Conservation (phyloP, 2,888 invertebrate genomes). For the Ormyrus nitidulus region DNA sequence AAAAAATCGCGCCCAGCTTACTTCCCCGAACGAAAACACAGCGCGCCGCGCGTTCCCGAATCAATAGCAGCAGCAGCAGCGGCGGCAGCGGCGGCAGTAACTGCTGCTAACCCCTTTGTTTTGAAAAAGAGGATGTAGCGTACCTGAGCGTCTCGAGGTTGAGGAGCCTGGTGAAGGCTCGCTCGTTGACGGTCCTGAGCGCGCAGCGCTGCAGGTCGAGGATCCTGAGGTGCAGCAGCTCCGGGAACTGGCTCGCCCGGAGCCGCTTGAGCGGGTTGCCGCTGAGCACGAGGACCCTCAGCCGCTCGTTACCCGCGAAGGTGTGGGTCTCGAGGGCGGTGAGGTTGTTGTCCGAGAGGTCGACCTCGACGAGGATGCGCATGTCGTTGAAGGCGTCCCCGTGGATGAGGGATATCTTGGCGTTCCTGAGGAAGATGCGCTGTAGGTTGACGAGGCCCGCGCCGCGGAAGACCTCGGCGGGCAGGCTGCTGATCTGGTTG, state of each 20-base stretch:
- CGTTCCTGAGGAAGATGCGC: slow-evolving; percentile 86
- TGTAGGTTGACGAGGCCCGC: slow-evolving; percentile 90
- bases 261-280: slow-evolving; percentile 88
- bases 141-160: slow-evolving; percentile 79
- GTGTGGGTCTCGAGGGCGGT: slow-evolving; percentile 85
- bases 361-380: slow-evolving; percentile 90
- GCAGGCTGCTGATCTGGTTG: slow-evolving; percentile 85
- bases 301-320: slow-evolving; percentile 89
- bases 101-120: not conserved
- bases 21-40: no score
- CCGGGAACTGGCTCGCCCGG: slow-evolving; percentile 87
- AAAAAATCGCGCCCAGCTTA: no score
- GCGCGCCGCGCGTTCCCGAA: no score
- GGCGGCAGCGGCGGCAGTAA: no score
- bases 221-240: slow-evolving; percentile 86
- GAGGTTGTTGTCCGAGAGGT: slow-evolving; percentile 89
- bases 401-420: slow-evolving; percentile 86
- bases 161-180: slow-evolving; percentile 86
- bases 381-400: slow-evolving; percentile 91
- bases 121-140: not conserved
- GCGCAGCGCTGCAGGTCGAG: slow-evolving; percentile 89
- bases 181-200: slow-evolving; percentile 84
- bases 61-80: no score
- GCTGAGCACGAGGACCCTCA: slow-evolving; percentile 86
- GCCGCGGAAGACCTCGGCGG: slow-evolving; percentile 86